These are phyloP conservation scores for Ennomos erosarius DNA, from an alignment of 2,888 invertebrate genomes.

Conservation along the genomic window DNA sequence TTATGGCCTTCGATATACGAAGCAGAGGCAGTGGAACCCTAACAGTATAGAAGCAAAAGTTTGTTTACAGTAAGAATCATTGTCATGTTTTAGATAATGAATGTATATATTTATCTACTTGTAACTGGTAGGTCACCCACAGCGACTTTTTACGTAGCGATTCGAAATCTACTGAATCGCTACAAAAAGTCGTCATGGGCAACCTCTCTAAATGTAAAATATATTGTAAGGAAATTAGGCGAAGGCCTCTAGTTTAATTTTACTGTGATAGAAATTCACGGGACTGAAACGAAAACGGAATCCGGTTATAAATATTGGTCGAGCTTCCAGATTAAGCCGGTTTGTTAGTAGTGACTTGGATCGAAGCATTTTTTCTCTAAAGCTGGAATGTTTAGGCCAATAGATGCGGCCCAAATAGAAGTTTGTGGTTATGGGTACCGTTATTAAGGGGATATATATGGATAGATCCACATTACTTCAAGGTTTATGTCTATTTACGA, in stretches of 20 bases:
- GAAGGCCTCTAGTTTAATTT: constrained; percentile 16
- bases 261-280: constrained; percentile 23
- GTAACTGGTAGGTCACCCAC: too few relatives aligned
- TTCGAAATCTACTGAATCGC: not conserved
- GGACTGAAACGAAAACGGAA: constrained; percentile 19
- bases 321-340: constrained; percentile 13
- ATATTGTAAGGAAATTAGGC: constrained; percentile 2
- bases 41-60: too few relatives aligned
- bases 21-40: too few relatives aligned
- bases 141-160: too few relatives aligned
- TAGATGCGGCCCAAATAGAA: constrained; percentile 4
- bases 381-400: constrained; percentile 7
- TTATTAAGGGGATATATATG: constrained; percentile 16
- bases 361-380: constrained; percentile 13
- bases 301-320: constrained; percentile 16
- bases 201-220: not conserved
- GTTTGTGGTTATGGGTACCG: constrained; percentile 14
- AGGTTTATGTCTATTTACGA: constrained; percentile 8
- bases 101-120: too few relatives aligned
- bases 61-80: too few relatives aligned
- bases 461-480: constrained; percentile 6
- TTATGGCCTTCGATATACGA: too few relatives aligned
- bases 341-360: constrained; percentile 14
- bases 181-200: not conserved
- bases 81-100: too few relatives aligned